Evolutionary conservation across 2,888 invertebrate species (phyloP).

Genomic region (Macrophya alboannulata): DNA sequence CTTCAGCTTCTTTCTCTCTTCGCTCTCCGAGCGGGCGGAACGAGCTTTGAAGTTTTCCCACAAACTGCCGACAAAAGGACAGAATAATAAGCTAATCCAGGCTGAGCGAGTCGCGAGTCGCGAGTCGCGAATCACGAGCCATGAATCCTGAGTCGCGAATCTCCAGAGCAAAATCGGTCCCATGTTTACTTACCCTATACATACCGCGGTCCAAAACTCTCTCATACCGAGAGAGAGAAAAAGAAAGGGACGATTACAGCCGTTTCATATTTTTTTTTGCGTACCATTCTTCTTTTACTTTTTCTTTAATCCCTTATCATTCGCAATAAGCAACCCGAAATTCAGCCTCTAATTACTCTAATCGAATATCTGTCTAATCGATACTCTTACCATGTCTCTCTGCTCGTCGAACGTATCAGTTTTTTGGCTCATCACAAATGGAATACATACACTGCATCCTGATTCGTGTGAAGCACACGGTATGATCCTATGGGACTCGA

Average conservation of each 20-base stretch:
- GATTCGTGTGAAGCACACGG: background rate
- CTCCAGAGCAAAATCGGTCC: background rate
- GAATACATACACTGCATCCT: too few relatives aligned
- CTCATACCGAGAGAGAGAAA: background rate
- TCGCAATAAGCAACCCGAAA: background rate
- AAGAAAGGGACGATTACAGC: constrained; percentile 12
- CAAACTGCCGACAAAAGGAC: constrained; percentile 71
- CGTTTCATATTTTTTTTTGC: background rate
- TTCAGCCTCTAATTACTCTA: background rate
- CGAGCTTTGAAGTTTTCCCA: constrained; percentile 65
- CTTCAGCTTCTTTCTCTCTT: background rate
- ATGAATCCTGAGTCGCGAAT: background rate
- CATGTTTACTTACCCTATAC: constrained; percentile 19
- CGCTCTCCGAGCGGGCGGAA: constrained; percentile 42
- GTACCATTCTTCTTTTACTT: background rate
- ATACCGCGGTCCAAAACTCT: background rate
- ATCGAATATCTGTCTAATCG: background rate
- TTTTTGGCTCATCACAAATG: background rate
- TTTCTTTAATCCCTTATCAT: background rate
- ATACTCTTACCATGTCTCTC: too few relatives aligned
- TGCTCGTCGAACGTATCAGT: too few relatives aligned
- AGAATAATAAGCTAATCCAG: constrained; percentile 74
- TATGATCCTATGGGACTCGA: background rate
- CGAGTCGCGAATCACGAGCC: constrained; percentile 14
- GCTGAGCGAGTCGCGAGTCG: constrained; percentile 51